Evolutionary conservation across 2,888 invertebrate species (phyloP).

Genomic region (Lochmaea capreae): DNA sequence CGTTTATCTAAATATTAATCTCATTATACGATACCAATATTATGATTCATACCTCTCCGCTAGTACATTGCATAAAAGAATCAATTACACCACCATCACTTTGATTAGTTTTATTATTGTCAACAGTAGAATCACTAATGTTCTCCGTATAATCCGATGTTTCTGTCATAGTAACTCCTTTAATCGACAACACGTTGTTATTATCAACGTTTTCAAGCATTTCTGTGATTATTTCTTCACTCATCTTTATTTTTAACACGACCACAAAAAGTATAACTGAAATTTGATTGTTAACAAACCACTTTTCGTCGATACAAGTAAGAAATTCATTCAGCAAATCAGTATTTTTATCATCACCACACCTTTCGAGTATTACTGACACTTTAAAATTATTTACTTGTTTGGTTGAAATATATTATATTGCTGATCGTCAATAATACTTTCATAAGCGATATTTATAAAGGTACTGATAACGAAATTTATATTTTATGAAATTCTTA

Average conservation of each 20-base stretch:
- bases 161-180: slow-evolving; percentile 52
- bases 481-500: slow-evolving; percentile 11
- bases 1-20: slow-evolving; percentile 10
- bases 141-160: slow-evolving; percentile 49
- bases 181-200: slow-evolving; percentile 26
- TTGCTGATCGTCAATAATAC: slow-evolving; percentile 35
- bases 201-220: neutral
- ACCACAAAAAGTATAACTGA: neutral
- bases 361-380: slow-evolving; percentile 16
- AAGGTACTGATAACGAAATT: slow-evolving; percentile 36
- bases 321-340: neutral
- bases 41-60: slow-evolving; percentile 56
- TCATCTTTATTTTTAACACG: slow-evolving; percentile 12
- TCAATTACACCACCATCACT: slow-evolving; percentile 57
- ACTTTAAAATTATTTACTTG: neutral
- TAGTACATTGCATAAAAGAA: slow-evolving; percentile 57
- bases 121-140: slow-evolving; percentile 27
- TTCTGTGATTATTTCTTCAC: neutral
- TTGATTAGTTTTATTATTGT: slow-evolving; percentile 28
- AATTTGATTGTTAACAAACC: neutral
- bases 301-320: neutral
- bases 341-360: neutral
- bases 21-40: neutral
- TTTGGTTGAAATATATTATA: slow-evolving; percentile 22
- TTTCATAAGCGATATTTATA: slow-evolving; percentile 30